Conservation (phyloP, 2,113 vertebrate genomes). For the Tragelaphus scriptus region DNA sequence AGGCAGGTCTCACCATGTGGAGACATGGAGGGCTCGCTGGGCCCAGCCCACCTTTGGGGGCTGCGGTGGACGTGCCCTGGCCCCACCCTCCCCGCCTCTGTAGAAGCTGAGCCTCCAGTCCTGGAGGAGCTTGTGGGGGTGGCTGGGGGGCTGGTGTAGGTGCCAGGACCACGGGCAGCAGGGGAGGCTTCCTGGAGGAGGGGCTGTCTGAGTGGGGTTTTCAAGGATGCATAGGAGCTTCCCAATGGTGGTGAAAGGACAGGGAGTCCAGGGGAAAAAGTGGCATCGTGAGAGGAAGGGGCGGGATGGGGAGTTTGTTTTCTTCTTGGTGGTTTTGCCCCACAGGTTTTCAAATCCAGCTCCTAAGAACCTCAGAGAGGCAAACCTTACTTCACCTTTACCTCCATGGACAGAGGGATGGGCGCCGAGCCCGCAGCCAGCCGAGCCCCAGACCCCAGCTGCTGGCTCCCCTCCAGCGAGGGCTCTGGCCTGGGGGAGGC, state of each 20-base stretch:
- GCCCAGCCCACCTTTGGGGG: neutral
- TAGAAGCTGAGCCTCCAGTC: neutral
- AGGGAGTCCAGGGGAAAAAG: neutral
- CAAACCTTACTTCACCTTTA: too few species aligned
- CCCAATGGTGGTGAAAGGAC: neutral
- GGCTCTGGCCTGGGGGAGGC: neutral
- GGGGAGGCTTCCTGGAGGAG: neutral
- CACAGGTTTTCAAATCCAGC: neutral
- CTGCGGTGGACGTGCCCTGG: accelerated
- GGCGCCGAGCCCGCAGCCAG: neutral
- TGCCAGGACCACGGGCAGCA: neutral
- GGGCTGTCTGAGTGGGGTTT: neutral
- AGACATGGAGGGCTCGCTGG: neutral
- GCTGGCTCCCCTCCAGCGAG: neutral
- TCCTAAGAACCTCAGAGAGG: neutral
- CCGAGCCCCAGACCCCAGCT: neutral
- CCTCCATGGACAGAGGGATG: neutral
- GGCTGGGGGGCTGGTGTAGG: neutral
- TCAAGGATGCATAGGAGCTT: neutral
- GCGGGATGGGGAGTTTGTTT: neutral
- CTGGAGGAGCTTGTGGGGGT: neutral
- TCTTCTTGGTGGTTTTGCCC: neutral
- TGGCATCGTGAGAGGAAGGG: accelerated
- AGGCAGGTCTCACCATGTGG: neutral
- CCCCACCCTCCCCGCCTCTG: neutral